A percentile compares a stretch with the other conserved stretches of the same genome.
Conservation (phyloP, 2,113 vertebrate genomes). For the Urocitellus parryii region DNA sequence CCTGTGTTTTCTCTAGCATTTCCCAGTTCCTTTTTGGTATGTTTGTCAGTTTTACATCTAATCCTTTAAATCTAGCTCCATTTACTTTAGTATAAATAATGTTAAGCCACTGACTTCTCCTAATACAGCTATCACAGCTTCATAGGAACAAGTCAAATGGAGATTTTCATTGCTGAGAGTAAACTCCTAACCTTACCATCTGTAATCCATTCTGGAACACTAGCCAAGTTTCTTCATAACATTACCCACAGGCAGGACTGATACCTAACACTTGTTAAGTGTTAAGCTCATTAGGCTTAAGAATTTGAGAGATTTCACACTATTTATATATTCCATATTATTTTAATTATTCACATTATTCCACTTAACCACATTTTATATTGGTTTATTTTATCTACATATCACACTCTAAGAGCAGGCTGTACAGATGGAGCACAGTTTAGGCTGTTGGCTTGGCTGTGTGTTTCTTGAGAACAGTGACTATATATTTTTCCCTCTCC, state of each 20-base stretch:
- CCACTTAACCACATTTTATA: not conserved
- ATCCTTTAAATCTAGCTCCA: constrained; percentile 6
- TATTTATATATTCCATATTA: not conserved
- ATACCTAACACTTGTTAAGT: not conserved
- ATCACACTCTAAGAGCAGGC: not conserved
- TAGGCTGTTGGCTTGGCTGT: not conserved
- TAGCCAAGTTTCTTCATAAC: not conserved
- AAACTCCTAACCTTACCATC: constrained; percentile 26
- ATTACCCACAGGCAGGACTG: not conserved
- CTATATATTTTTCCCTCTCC: not conserved
- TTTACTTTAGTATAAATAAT: constrained; percentile 45
- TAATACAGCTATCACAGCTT: constrained; percentile 16
- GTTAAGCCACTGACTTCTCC: constrained; percentile 36
- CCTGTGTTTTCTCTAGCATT: constrained; percentile 1
- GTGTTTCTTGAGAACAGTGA: not conserved
- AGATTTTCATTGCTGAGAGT: constrained; percentile 29
- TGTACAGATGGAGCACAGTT: not conserved
- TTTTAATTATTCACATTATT: constrained; percentile 18
- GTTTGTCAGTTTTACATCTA: constrained; percentile 42
- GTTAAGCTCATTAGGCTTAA: constrained; percentile 33
- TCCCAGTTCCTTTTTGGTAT: constrained; percentile 26
- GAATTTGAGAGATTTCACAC: not conserved
- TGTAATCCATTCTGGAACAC: constrained; percentile 32
- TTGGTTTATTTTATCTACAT: constrained; percentile 46
- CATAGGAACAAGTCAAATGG: not conserved